Base-by-base conservation (phyloP, 2,888 invertebrate species). In the Napeogenes inachia region DNA sequence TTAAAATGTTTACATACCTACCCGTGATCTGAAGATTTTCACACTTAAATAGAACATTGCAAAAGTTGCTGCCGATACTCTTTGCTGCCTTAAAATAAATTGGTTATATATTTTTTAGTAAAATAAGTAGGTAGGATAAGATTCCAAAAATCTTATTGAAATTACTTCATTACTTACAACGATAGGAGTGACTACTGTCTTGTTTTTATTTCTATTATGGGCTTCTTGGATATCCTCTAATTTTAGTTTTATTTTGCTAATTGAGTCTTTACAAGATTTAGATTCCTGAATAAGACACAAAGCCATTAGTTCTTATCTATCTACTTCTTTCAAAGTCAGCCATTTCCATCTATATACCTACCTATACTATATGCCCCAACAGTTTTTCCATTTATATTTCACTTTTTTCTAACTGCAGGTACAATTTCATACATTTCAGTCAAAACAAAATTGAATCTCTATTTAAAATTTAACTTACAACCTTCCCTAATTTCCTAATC, bases 1-100 rank as follows among this genome's bases (percentile, higher is more conserved):
- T 42, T 3, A 62, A 56, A 54, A 57, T 13, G 38, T 13, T 32
- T 60, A 67, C 68, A 50, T 81, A 94, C 94, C 95, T 96, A 74
- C 96, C 96, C 10, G 96, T 96, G 68, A 91, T 92, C 81, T 96
- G 96, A 47, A 95, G 88, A 81, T 95, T 95, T 79, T 96, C 96
- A 78, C 95, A 95, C 85, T 96, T 96, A 73, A 96, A 91, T 78
- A 91, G 95, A 54, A 96, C 86, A 61, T 80, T 78, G 64, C 78
- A 78, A 65, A 78, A 75, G 33, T 70, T 68, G 69, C 75, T 78
- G 63, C 95, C 93, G 89, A 95, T 92, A 57, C 77, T 63, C 75
- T 82, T 81, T 6, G 81, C 74, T 71, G 75, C 79, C 82, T 82
- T 69, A 65, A 79, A 76, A 63, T 33, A 59, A 10, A 33, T 6